Conservation (phyloP, 2,888 invertebrate genomes). For the Orgyia antiqua region DNA sequence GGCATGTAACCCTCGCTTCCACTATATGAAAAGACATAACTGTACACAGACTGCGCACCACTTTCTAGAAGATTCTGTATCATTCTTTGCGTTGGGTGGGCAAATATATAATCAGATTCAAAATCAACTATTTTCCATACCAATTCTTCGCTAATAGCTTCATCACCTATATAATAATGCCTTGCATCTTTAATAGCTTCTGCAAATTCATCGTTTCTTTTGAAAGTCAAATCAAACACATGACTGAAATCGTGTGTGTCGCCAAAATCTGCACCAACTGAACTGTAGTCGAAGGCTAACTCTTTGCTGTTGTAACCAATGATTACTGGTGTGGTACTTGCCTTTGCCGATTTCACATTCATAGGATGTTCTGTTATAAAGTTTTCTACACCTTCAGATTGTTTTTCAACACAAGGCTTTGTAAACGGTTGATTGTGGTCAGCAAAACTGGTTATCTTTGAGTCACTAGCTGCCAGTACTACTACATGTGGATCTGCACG, state of each 20-base stretch:
- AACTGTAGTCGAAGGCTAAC: conserved; percentile 1
- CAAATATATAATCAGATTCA: conserved; percentile 4
- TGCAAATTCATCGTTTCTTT: not conserved
- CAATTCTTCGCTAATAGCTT: conserved; percentile 2
- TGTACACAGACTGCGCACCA: conserved; percentile 7
- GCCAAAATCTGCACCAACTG: not conserved
- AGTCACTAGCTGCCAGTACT: conserved; percentile 2
- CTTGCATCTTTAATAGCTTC: not conserved
- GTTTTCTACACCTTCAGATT: conserved; percentile 8
- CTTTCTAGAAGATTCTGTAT: conserved; percentile 8
- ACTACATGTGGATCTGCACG: not conserved
- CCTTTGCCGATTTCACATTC: conserved; percentile 7
- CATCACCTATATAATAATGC: conserved; percentile 14
- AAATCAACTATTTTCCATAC: conserved; percentile 3
- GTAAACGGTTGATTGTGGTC: not conserved
- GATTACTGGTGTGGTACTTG: conserved; percentile 4
- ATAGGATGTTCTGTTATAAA: conserved; percentile 10
- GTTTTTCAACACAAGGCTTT: conserved; percentile 11
- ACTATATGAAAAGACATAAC: conserved; percentile 15
- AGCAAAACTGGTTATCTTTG: not conserved
- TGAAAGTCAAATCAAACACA: not conserved
- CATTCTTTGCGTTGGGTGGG: conserved; percentile 11
- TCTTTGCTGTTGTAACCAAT: conserved; percentile 13
- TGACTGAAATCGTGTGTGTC: not conserved
- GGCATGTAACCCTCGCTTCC: conserved; percentile 1